Evolutionary conservation across 1,140 invertebrate species (phyloP).

Genomic region (Lithobius niger): DNA sequence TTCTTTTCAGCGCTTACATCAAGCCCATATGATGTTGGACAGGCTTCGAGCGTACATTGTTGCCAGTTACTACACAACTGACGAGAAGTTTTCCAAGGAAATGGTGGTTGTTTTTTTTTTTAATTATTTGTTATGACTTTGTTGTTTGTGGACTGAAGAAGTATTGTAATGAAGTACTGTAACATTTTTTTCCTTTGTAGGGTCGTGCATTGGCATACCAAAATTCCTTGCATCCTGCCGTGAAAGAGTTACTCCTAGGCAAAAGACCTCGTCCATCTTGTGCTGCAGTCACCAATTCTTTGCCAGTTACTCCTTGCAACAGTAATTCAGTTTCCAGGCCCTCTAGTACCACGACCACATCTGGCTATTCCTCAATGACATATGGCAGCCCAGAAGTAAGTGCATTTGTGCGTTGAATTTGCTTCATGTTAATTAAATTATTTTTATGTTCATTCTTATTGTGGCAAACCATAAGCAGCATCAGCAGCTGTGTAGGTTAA

Average conservation of each 20-base stretch:
- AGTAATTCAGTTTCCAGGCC: no score
- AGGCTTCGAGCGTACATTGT: conserved; percentile 1
- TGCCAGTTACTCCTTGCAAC: no score
- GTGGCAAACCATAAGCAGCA: no score
- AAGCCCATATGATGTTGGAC: not conserved
- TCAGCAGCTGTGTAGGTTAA: no score
- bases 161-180: not conserved
- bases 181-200: not conserved
- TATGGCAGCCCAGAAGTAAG: no score
- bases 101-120: not conserved
- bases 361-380: no score
- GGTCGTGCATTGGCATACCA: not conserved
- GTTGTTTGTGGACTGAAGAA: not conserved
- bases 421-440: no score
- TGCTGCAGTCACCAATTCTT: no score
- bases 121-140: not conserved
- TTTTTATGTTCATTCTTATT: no score
- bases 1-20: not conserved
- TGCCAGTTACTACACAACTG: conserved; percentile 1
- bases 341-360: no score
- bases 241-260: not conserved
- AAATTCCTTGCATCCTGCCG: not conserved
- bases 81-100: not conserved
- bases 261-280: no score
- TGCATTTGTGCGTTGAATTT: no score